Conservation (phyloP, 2,113 vertebrate genomes). For the Mustela nigripes region DNA sequence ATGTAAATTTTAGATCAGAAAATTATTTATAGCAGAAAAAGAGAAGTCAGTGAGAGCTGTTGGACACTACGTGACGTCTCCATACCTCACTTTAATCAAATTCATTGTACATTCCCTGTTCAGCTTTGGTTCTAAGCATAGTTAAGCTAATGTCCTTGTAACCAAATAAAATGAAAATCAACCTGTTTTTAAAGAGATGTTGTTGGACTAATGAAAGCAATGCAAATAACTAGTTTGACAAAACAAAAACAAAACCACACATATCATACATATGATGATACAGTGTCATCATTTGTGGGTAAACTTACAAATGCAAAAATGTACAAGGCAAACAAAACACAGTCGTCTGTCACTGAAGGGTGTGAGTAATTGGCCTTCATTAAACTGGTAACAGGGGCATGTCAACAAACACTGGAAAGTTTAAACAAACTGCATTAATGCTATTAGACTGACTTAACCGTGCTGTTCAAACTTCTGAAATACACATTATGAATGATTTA, state of each 20-base stretch:
- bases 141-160: slow-evolving; percentile 46
- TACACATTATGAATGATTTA: background rate
- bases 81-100: slow-evolving; percentile 63
- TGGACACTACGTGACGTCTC: slow-evolving; percentile 20
- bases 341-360: background rate
- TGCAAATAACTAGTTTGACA: background rate
- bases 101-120: background rate
- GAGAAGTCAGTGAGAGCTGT: slow-evolving; percentile 22
- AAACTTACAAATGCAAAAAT: slow-evolving; percentile 8
- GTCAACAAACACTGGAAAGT: background rate
- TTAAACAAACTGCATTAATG: background rate
- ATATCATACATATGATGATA: background rate
- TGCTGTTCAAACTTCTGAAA: background rate
- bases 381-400: background rate
- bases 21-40: background rate
- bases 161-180: slow-evolving; percentile 45
- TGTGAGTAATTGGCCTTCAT: background rate
- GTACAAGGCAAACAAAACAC: background rate
- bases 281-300: background rate
- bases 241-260: background rate
- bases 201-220: slow-evolving; percentile 41
- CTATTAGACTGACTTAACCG: background rate
- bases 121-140: slow-evolving; percentile 43
- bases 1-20: background rate
- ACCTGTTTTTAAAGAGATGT: slow-evolving; percentile 53